Evolutionary conservation across 2,888 invertebrate species (phyloP).

Genomic region (Agriotes lineatus): DNA sequence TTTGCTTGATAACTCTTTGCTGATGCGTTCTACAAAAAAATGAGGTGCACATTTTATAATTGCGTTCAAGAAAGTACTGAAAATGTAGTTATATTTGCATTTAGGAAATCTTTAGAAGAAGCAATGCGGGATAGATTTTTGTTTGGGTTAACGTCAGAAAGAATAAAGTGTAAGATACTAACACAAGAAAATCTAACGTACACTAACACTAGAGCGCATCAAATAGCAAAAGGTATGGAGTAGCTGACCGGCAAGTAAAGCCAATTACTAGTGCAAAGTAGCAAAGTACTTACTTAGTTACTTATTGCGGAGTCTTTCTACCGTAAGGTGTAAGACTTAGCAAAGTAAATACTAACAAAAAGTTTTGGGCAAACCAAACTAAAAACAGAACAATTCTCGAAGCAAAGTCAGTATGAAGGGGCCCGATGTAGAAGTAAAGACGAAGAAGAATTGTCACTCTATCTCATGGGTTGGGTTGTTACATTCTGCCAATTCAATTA

Average conservation of each 20-base stretch:
- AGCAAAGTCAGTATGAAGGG: neutral
- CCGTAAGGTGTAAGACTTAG: too few species aligned
- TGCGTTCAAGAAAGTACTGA: neutral
- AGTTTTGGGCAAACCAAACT: neutral
- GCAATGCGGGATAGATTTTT: neutral
- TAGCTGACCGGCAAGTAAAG: constrained; percentile 12
- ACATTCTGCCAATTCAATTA: too few species aligned
- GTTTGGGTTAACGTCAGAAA: neutral
- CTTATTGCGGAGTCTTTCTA: too few species aligned
- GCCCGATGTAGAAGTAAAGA: neutral
- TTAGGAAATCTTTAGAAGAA: neutral
- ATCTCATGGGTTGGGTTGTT: too few species aligned
- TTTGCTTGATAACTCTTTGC: too few species aligned
- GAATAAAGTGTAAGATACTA: constrained; percentile 2
- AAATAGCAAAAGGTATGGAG: neutral
- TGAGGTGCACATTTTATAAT: constrained; percentile 15
- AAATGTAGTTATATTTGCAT: neutral
- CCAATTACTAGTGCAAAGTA: neutral
- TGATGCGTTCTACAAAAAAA: too few species aligned
- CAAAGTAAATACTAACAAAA: neutral
- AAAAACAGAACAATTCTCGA: too few species aligned
- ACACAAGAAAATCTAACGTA: neutral
- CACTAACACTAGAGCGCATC: neutral
- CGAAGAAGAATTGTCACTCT: neutral
- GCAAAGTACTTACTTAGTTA: too few species aligned